Conservation (phyloP, 2,888 invertebrate species). For the Tipula helvola region DNA sequence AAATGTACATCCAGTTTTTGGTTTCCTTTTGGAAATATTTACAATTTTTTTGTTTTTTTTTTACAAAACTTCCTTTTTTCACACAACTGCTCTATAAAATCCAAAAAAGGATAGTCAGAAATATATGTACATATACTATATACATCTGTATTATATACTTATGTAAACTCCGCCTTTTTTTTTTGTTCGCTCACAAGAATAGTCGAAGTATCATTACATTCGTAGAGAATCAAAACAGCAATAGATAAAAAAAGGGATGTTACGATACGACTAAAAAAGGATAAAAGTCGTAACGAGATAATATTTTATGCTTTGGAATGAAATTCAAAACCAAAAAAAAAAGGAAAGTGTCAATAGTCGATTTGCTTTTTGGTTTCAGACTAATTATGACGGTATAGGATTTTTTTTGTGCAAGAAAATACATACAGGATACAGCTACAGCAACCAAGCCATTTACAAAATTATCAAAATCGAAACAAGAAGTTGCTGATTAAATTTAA, state of each 20-base stretch:
- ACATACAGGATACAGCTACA: neutral
- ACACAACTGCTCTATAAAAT: neutral
- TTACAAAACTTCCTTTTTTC: neutral
- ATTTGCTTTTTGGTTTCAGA: neutral
- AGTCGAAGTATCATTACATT: neutral
- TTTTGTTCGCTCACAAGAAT: neutral
- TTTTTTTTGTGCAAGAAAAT: no score
- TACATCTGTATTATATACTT: neutral
- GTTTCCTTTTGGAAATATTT: neutral
- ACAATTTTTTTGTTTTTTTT: neutral
- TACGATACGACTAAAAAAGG: neutral
- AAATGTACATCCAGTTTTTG: neutral
- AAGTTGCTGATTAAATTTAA: neutral
- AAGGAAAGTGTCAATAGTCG: constrained; percentile 9
- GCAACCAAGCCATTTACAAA: neutral
- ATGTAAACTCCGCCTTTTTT: neutral
- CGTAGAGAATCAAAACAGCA: neutral
- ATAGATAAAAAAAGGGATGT: neutral
- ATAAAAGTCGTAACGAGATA: neutral
- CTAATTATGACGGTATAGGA: neutral
- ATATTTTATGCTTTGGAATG: neutral
- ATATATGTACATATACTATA: neutral
- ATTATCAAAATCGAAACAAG: neutral
- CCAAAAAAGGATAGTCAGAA: neutral
- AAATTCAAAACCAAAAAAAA: neutral